A percentile compares a stretch with the other conserved stretches of the same genome.
These are phyloP conservation scores for Caenorhabditis auriculariae DNA, from an alignment of 2,888 invertebrate genomes.

Conservation along the genomic window DNA sequence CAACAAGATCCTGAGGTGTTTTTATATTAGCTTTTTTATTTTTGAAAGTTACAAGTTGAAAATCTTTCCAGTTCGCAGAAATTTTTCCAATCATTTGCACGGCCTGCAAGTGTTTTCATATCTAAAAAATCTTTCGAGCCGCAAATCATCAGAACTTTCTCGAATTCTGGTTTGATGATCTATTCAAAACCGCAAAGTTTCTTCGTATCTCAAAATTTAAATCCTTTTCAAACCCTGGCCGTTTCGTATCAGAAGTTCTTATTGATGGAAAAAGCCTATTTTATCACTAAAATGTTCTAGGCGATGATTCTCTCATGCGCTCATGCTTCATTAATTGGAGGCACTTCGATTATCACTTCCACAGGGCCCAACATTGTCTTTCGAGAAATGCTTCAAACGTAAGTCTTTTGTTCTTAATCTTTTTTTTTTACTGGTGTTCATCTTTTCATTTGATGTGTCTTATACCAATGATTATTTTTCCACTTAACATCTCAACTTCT, in stretches of 20 bases:
- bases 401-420: background rate
- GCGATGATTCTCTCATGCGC: constrained; percentile 35
- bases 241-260: background rate
- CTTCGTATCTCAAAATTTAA: too few relatives aligned
- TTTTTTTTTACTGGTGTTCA: background rate
- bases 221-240: too few relatives aligned
- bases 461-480: background rate
- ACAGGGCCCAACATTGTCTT: constrained; percentile 43
- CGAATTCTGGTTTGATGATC: too few relatives aligned
- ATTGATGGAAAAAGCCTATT: background rate
- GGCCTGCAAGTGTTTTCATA: too few relatives aligned
- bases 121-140: too few relatives aligned
- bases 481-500: background rate
- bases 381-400: constrained; percentile 35
- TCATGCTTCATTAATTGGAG: constrained; percentile 40
- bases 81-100: too few relatives aligned
- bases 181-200: too few relatives aligned
- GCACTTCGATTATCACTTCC: constrained; percentile 38
- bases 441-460: background rate
- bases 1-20: too few relatives aligned
- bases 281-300: background rate
- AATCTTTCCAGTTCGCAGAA: too few relatives aligned
- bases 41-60: too few relatives aligned
- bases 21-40: too few relatives aligned
- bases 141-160: too few relatives aligned